Evolutionary conservation across 2,888 invertebrate species (phyloP), one percentile per base, ranked within the genome.

Genomic region (Dermolepida albohirtum): DNA sequence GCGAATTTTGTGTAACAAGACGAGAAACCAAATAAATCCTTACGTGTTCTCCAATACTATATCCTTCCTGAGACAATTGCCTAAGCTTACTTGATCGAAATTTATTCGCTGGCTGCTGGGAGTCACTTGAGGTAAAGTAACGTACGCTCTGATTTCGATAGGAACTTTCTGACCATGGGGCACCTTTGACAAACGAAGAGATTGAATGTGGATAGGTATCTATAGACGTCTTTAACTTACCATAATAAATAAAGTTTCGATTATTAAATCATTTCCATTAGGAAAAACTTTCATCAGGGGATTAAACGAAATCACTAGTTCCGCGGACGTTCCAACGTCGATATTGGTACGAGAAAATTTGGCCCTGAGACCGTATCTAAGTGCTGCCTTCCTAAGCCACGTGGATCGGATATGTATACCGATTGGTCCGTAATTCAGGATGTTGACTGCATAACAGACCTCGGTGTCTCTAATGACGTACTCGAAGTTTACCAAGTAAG

Each of bases 91-190:
- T 8, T 85, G 80, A 16, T 86, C 86, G 77, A 90, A 89, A 75
- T 88, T 81, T 16, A 90, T 79, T 47, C 74, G 73, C 51, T 80
- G 75, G 1, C 84, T 79, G 64, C 83, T 84, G 0, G 86, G 80
- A 10, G 77, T 81, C 7, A 90, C 77, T 67, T 84, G 86, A 0
- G 90, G 90, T 41, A 87, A 85, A 11, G 89, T 88, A 51, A 89
- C 87, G 10, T 85, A 79, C 5, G 88, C 89, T 75, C 81, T 85
- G 11, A 90, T 82, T 40, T 82, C 79, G 34, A 90, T 79, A 0
- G 89, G 89, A 67, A 90, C 86, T n/a, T 82, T 85, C 16, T 86
- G 84, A 14, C 90, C 89, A 74, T 87, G 86, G 0, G 83, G 84
- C 5, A 89, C 86, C 87, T 69, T 16, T n/a, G n/a, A 1, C 52